A percentile compares a stretch with the other conserved stretches of the same genome.
Conservation (phyloP, 2,888 invertebrate species). For the Stenchaetothrips biformis region DNA sequence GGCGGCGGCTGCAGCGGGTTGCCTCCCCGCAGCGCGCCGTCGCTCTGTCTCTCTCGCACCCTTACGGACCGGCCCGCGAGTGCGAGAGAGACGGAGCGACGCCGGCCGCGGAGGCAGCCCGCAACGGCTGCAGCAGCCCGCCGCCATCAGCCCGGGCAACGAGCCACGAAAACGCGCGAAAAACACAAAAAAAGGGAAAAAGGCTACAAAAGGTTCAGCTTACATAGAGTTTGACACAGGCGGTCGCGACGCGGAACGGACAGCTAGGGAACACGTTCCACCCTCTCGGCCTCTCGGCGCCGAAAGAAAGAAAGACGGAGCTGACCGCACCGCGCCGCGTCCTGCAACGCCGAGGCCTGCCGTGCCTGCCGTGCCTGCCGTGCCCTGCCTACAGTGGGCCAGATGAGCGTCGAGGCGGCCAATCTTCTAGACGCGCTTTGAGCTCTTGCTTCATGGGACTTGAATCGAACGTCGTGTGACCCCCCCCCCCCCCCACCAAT, state of each 20-base stretch:
- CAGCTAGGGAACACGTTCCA: conserved; percentile 17
- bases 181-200: conserved; percentile 3
- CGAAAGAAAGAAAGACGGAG: neutral
- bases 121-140: neutral
- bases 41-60: too few relatives aligned
- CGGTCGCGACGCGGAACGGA: neutral
- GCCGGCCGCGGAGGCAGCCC: neutral
- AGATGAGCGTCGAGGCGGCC: too few relatives aligned
- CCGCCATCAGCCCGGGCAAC: conserved; percentile 8
- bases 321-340: neutral
- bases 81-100: too few relatives aligned
- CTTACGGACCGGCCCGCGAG: too few relatives aligned
- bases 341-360: too few relatives aligned
- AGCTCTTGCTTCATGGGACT: too few relatives aligned
- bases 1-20: neutral
- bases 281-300: neutral
- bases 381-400: too few relatives aligned
- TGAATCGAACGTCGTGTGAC: too few relatives aligned
- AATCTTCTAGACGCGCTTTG: too few relatives aligned
- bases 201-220: conserved; percentile 7
- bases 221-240: conserved; percentile 1
- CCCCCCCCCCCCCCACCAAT: too few relatives aligned
- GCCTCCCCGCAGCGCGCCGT: too few relatives aligned
- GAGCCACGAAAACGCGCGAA: conserved; percentile 22
- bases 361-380: too few relatives aligned